Conservation (phyloP, 1,140 invertebrate genomes). For the Maniola jurtina region DNA sequence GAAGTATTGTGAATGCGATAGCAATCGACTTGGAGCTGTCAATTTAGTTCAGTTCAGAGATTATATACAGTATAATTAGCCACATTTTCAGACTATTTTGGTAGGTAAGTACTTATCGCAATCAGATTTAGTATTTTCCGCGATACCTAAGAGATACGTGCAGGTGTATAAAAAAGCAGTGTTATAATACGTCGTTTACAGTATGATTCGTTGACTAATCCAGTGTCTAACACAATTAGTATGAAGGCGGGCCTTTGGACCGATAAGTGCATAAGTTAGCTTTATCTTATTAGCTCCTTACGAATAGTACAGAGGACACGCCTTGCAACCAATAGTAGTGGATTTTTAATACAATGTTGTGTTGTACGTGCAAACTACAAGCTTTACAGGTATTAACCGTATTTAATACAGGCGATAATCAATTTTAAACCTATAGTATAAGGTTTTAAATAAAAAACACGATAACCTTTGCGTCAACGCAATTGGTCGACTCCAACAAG, state of each 20-base stretch:
- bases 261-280: not conserved
- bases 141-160: too few species aligned
- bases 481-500: slow-evolving; percentile 29
- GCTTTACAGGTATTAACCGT: slow-evolving; percentile 19
- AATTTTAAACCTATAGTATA: slow-evolving; percentile 35
- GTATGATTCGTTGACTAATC: slow-evolving; percentile 59
- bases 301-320: slow-evolving; percentile 36
- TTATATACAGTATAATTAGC: too few species aligned
- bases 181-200: slow-evolving; percentile 35
- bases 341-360: slow-evolving; percentile 30
- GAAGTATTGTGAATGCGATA: too few species aligned
- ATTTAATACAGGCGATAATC: slow-evolving; percentile 29
- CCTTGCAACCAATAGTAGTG: slow-evolving; percentile 44
- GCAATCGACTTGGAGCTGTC: too few species aligned
- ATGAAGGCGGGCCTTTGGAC: slow-evolving; percentile 45
- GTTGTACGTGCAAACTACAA: slow-evolving; percentile 27
- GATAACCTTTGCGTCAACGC: slow-evolving; percentile 22
- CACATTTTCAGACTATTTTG: too few species aligned
- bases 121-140: too few species aligned
- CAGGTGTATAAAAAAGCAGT: not conserved
- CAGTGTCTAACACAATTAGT: slow-evolving; percentile 37
- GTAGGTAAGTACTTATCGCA: too few species aligned
- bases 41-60: too few species aligned
- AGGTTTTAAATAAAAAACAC: slow-evolving; percentile 31
- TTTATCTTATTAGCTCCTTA: slow-evolving; percentile 44